These are phyloP conservation scores for Melanotaenia pygmaea DNA, from an alignment of 2,797 vertebrate genomes.

Conservation along the genomic window DNA sequence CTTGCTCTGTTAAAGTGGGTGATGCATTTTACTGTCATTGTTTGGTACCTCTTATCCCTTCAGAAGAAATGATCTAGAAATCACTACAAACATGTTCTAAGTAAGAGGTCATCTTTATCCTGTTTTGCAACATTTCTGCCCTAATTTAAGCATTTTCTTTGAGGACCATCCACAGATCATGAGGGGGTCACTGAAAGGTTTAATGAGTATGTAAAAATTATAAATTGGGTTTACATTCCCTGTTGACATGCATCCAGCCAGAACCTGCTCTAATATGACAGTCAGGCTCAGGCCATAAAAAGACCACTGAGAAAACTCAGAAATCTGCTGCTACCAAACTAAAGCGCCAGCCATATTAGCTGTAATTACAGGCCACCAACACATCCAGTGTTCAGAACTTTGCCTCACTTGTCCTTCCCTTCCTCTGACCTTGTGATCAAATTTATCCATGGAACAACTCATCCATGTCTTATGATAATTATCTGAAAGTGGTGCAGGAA, in stretches of 20 bases:
- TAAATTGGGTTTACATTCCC: background rate
- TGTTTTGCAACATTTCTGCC: background rate
- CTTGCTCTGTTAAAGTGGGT: too few species aligned
- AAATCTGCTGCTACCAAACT: background rate
- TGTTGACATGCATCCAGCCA: background rate
- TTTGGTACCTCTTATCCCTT: background rate
- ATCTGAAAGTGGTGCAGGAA: slow-evolving; percentile 24
- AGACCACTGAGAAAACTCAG: background rate
- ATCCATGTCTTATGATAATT: slow-evolving; percentile 37
- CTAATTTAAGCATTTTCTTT: background rate
- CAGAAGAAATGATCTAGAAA: background rate
- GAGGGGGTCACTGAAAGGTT: background rate
- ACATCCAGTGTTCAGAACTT: slow-evolving; percentile 8
- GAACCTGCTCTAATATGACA: background rate
- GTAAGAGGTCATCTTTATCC: background rate
- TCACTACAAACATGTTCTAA: background rate
- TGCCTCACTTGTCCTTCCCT: slow-evolving; percentile 29
- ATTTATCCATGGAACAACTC: slow-evolving; percentile 30
- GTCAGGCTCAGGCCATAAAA: background rate
- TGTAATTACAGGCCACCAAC: background rate
- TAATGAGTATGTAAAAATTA: background rate
- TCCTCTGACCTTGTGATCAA: slow-evolving; percentile 47
- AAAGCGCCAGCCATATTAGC: background rate
- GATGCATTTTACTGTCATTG: too few species aligned
- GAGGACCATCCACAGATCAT: background rate